phyloP scores from a whole-genome alignment of 1,140 invertebrate genomes.

The Cardiocondyla obscurior region DNA sequence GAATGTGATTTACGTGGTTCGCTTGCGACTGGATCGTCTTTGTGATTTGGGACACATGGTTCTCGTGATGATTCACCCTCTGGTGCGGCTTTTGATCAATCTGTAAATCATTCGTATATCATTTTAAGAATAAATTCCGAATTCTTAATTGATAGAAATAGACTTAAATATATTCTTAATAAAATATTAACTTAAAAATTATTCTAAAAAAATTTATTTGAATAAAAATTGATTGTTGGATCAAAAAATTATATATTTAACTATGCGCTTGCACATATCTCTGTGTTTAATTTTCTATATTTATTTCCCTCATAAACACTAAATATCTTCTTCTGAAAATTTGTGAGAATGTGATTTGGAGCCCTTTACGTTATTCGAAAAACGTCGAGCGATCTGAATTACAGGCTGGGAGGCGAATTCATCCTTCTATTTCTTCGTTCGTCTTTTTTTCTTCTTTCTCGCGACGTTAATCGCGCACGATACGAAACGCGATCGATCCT shows the following conservation, averaged over 20 bases:
- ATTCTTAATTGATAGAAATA: too few species aligned
- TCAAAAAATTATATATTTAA: neutral
- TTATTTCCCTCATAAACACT: neutral
- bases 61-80: slow-evolving; percentile 81
- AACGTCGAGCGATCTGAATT: neutral
- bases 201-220: neutral
- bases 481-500: slow-evolving; percentile 45
- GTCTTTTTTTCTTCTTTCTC: slow-evolving; percentile 62
- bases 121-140: neutral
- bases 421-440: slow-evolving; percentile 57
- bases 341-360: neutral
- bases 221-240: neutral
- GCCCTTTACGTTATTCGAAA: neutral
- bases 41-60: slow-evolving; percentile 82
- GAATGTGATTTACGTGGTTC: slow-evolving; percentile 78
- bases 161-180: too few species aligned
- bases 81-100: slow-evolving; percentile 80
- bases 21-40: slow-evolving; percentile 82
- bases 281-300: neutral
- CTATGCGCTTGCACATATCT: neutral
- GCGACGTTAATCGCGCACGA: slow-evolving; percentile 9
- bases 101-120: slow-evolving; percentile 66
- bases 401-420: neutral
- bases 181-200: too few species aligned
- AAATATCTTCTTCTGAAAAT: neutral